Conservation (phyloP, 2,797 vertebrate species). For the Ciconia nigra region DNA sequence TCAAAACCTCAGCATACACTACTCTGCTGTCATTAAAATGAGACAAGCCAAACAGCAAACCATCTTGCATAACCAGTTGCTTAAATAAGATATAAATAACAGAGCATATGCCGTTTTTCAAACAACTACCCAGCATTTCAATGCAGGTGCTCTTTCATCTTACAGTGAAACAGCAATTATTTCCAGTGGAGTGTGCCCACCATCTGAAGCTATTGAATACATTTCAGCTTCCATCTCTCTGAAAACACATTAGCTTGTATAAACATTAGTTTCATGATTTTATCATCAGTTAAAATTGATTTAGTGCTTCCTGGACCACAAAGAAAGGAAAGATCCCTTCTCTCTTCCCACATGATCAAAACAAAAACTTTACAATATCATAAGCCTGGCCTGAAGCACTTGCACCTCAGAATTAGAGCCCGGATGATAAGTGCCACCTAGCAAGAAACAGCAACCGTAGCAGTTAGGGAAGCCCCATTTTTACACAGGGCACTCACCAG, state of each 20-base stretch:
- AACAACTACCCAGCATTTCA: background rate
- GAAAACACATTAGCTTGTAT: background rate
- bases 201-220: background rate
- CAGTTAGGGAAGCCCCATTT: background rate
- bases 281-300: background rate
- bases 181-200: background rate
- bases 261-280: background rate
- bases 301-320: background rate
- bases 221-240: background rate
- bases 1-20: background rate
- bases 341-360: background rate
- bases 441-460: accelerated
- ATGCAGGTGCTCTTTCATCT: background rate
- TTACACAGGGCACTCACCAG: background rate
- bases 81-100: background rate
- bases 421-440: background rate
- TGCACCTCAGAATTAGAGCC: background rate
- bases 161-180: background rate
- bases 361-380: background rate
- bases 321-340: background rate
- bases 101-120: slow-evolving; percentile 7
- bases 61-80: background rate
- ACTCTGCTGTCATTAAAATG: background rate
- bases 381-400: background rate
- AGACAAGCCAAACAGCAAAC: background rate